Base-by-base conservation (phyloP, 2,797 vertebrate species). In the Propithecus deckenii region DNA sequence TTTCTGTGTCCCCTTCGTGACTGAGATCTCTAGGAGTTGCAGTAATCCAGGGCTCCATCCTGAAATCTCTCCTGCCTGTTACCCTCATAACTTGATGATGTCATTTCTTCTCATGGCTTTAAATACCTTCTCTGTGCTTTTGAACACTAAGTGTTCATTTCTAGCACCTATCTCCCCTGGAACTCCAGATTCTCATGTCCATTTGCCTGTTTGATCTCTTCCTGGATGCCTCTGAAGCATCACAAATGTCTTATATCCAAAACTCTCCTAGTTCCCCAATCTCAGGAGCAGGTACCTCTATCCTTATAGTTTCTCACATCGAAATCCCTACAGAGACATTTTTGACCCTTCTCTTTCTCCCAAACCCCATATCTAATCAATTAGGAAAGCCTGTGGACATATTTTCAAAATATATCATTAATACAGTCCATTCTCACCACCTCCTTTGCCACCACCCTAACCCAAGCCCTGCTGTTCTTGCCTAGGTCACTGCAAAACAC, bases 361-460 rank as follows among this genome's bases (percentile, higher is more conserved):
- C 14, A 67, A 84, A 38, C 5, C 3, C 52, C 17, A 0, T 9
- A 14, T n/a, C 6, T 28, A n/a, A 55, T n/a, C 50, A 52, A 28
- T 89, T 61, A 86, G n/a, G 14, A 95, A 89, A 84, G 59, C 15
- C 14, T 79, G 18, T 55, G 13, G 15, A 74, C 12, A 63, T 30
- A 30, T 23, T 46, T 93, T 69, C 69, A 95, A 89, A 65, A 32
- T 61, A 20, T 57, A 46, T 52, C 38, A 67, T 92, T n/a, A 83
- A 69, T 59, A 85, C 23, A 75, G 25, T 18, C 59, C 67, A 35
- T 92, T 85, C 43, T 89, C 52, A 22, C 30, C 30, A n/a, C 28
- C 5, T 59, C 15, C 15, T 76, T 28, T 85, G 32, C n/a, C n/a
- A 7, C 20, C 10, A 67, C 35, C 14, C 43, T 46, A 23, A 41